Percentiles rank a stretch among this genome's conserved stretches.
phyloP scores from a whole-genome alignment of 2,797 vertebrate genomes.

The Morelia viridis region DNA sequence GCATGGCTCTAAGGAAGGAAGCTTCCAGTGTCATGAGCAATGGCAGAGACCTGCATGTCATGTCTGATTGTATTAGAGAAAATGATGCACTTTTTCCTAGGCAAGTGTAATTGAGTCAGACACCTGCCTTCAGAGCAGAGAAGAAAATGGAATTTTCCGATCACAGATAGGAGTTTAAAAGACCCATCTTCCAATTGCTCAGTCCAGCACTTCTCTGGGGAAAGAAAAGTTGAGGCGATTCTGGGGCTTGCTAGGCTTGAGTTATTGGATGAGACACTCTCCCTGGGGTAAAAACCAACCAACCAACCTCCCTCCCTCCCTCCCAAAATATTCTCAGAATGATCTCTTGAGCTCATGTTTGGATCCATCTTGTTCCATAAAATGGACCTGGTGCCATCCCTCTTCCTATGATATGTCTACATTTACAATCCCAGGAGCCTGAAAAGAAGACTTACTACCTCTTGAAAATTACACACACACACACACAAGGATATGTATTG shows the following conservation, averaged over 20 bases:
- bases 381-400: not conserved
- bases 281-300: not conserved
- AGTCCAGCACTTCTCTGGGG: conserved; percentile 14
- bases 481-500: too few relatives aligned
- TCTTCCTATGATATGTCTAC: too few relatives aligned
- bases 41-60: not conserved
- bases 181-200: fast-evolving
- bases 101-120: conserved; percentile 37
- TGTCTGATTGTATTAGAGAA: conserved; percentile 32
- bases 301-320: too few relatives aligned
- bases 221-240: fast-evolving
- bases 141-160: conserved; percentile 26
- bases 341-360: not conserved
- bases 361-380: not conserved
- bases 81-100: conserved; percentile 32
- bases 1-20: not conserved
- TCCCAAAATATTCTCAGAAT: not conserved
- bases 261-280: not conserved
- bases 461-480: too few relatives aligned
- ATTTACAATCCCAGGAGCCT: too few relatives aligned
- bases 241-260: not conserved
- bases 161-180: conserved; percentile 5
- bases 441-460: too few relatives aligned
- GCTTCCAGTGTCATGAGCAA: not conserved
- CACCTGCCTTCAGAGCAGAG: conserved; percentile 20